Evolutionary conservation across 2,888 invertebrate species (phyloP).

Genomic region (Xylota segnis): DNA sequence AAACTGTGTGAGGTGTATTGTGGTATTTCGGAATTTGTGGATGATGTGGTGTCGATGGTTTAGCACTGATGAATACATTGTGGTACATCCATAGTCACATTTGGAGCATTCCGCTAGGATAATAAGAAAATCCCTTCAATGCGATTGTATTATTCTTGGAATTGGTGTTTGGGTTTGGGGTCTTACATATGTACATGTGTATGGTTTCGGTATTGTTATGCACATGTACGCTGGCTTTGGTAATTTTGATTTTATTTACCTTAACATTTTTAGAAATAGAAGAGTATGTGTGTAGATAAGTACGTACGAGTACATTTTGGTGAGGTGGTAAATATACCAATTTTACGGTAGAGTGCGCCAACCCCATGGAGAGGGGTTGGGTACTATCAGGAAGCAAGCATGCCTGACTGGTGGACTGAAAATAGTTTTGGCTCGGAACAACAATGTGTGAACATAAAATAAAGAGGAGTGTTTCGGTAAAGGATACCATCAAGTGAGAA

Average conservation of each 20-base stretch:
- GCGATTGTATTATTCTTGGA: slow-evolving; percentile 59
- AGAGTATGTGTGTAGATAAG: not conserved
- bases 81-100: slow-evolving; percentile 57
- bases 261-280: slow-evolving; percentile 4
- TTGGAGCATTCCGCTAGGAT: slow-evolving; percentile 31
- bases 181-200: not conserved
- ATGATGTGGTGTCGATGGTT: slow-evolving; percentile 67
- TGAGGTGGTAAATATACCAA: not conserved
- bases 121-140: slow-evolving; percentile 58
- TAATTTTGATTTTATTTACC: slow-evolving; percentile 23
- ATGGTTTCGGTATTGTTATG: not conserved
- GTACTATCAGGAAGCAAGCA: not conserved
- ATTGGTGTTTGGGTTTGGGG: slow-evolving; percentile 10
- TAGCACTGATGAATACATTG: slow-evolving; percentile 69
- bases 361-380: not conserved
- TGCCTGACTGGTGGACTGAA: not conserved
- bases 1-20: slow-evolving; percentile 38
- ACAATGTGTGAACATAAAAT: not conserved
- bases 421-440: not conserved
- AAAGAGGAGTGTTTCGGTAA: no score
- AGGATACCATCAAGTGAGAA: no score
- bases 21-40: slow-evolving; percentile 66
- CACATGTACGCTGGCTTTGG: not conserved
- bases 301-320: not conserved
- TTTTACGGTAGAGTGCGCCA: not conserved